Conservation (phyloP, 2,888 invertebrate species). For the Ypsolopha sequella region DNA sequence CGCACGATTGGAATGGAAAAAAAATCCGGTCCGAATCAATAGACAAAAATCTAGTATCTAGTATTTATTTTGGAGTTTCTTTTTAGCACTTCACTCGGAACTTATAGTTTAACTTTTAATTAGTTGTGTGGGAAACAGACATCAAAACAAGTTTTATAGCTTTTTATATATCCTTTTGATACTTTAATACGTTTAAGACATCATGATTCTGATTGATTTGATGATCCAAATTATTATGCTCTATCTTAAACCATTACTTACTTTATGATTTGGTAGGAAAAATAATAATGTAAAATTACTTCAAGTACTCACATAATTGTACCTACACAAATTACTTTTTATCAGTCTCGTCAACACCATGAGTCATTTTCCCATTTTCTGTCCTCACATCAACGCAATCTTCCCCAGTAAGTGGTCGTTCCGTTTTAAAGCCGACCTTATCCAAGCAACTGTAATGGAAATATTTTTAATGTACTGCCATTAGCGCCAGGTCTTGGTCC, state of each 20-base stretch:
- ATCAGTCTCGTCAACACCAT: slow-evolving; percentile 16
- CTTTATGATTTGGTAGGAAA: no score
- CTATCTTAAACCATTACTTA: no score
- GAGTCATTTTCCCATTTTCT: slow-evolving; percentile 30
- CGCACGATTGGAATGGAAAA: slow-evolving; percentile 37
- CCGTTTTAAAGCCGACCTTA: slow-evolving; percentile 30
- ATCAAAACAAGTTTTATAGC: no score
- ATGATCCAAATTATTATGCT: no score
- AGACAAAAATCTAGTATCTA: slow-evolving; percentile 13
- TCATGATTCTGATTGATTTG: no score
- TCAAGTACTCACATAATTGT: no score
- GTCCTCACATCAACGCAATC: slow-evolving; percentile 24
- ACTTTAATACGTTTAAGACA: no score
- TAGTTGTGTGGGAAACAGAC: no score
- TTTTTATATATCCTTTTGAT: no score
- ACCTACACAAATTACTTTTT: neutral
- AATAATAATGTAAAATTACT: slow-evolving; percentile 9
- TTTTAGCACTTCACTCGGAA: slow-evolving; percentile 3
- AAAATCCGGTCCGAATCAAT: slow-evolving; percentile 26
- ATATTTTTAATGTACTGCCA: slow-evolving; percentile 61
- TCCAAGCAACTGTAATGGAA: slow-evolving; percentile 51
- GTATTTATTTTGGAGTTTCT: slow-evolving; percentile 5
- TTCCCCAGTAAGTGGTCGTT: slow-evolving; percentile 19
- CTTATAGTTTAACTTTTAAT: no score
- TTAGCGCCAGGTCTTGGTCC: slow-evolving; percentile 53